Evolutionary conservation across 2,113 vertebrate species (phyloP), one percentile per base, ranked within the genome.

Genomic region (Sinocyclocheilus anophthalmus): DNA sequence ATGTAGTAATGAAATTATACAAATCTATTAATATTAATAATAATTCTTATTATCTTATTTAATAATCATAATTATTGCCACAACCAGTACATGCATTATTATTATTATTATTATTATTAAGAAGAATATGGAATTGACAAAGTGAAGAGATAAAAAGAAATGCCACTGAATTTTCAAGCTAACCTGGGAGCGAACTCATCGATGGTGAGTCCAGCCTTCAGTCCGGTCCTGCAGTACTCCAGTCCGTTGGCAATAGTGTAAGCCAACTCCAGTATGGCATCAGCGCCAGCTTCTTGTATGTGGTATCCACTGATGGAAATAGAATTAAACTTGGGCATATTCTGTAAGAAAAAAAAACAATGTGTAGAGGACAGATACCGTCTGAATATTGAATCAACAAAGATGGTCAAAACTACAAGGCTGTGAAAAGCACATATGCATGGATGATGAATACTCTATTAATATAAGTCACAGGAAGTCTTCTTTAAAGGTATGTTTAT

Each of bases 221-320:
- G 93, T 4, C 98, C 98, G 7, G 98, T 99, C 90, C 98, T 96
- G 92, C 97, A 99, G 90, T 99, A 99, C 81, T 99, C 98, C 91
- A 99, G 93, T 5, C 98, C 98, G 81, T 99, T 97, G 45, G 98
- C 98, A 76, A 99, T 94, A n/a, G 98, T 99, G 88, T 99, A 99
- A 78, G 97, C 98, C 87, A 99, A 93, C 89, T 99, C 98, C 90
- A 99, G 92, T 89, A 99, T 95, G 75, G 97, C 92, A 72, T 99
- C 98, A 0, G 98, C 98, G 1, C 98, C 98, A 59, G 98, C 98
- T 90, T 99, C 98, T 91, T 99, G 98, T 93, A 99, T 95, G 87
- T 99, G 98, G 92, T 99, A 99, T 18, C 98, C 98, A 37, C 98
- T 99, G 93, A 99, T 99, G 63, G 98, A 99, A 94, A 99, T 99